Evolutionary conservation across 2,113 vertebrate genomes (phyloP), one percentile per base, ranked within the genome.

Genomic region (Nannobrachium achirus): DNA sequence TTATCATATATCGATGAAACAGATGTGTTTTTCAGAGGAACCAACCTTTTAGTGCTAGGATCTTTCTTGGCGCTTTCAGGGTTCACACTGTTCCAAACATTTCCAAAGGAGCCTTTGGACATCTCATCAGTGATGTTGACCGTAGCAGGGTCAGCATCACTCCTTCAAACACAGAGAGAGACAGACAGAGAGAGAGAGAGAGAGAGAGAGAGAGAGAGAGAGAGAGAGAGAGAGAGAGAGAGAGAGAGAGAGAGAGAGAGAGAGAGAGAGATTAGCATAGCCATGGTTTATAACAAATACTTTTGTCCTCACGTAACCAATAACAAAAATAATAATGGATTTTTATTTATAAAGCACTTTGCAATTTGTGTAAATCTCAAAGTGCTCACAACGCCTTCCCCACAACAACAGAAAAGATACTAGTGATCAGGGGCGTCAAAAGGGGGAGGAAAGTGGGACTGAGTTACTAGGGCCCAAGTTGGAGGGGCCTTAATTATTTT

Each of bases 71-170:
- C 49, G 79, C 88, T 94, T 78, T 99, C 98, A 1, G 95, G 94
- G 64, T 90, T 92, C 59, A 98, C 86, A 46, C 93, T 94, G 89
- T 96, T 98, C 97, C 97, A 99, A 66, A 96, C 94, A 58, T 81
- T 87, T 55, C 92, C 93, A 10, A 94, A 93, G 55, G 96, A 95
- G 25, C 97, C 96, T 94, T 98, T 99, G 71, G 96, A 94, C 98
- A 99, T 99, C 91, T 99, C 98, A 71, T 99, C 96, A 45, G 97
- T 96, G 91, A 99, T 98, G 90, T 99, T 99, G 77, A 99, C 96
- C n/a, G 95, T 95, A 56, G 98, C 96, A 33, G 97, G 98, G 78
- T 99, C 25, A 33, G 6, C 25, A 0, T 33, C 98, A 72, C 95
- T 92, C 94, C 97, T 98, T 87, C 49, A 91, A 20, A 72, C 52